Conservation (phyloP, 2,888 invertebrate species). For the Rhogogaster chlorosoma region DNA sequence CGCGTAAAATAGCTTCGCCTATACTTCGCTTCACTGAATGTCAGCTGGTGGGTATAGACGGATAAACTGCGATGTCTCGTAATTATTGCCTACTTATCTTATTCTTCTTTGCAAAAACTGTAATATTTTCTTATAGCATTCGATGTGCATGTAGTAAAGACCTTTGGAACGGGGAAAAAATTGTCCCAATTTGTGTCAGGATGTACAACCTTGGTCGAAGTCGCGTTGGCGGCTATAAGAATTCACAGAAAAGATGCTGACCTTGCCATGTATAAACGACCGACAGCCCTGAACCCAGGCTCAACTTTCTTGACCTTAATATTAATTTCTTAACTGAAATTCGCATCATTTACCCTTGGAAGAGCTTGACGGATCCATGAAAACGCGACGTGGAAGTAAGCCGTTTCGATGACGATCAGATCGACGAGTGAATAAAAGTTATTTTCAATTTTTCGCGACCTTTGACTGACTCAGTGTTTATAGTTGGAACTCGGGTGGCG, state of each 20-base stretch:
- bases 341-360: not conserved
- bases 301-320: constrained; percentile 22
- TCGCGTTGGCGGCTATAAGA: not conserved
- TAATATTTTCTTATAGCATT: not conserved
- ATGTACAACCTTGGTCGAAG: constrained; percentile 7
- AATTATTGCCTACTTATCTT: not conserved
- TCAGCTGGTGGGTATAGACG: not conserved
- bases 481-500: constrained; percentile 23
- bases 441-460: constrained; percentile 20
- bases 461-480: constrained; percentile 40
- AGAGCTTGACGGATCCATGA: not conserved
- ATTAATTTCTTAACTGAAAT: not conserved
- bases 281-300: constrained; percentile 13
- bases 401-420: not conserved
- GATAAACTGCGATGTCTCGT: not conserved
- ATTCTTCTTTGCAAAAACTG: not conserved
- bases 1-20: not conserved
- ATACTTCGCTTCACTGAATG: not conserved
- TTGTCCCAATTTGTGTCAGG: constrained; percentile 23
- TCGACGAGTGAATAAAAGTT: constrained; percentile 29
- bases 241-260: constrained; percentile 1
- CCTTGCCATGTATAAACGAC: not conserved
- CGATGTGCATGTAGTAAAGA: not conserved
- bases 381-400: not conserved
- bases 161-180: not conserved